These are phyloP conservation scores for Antheraea mylitta DNA, from an alignment of 1,140 invertebrate species.

Conservation along the genomic window DNA sequence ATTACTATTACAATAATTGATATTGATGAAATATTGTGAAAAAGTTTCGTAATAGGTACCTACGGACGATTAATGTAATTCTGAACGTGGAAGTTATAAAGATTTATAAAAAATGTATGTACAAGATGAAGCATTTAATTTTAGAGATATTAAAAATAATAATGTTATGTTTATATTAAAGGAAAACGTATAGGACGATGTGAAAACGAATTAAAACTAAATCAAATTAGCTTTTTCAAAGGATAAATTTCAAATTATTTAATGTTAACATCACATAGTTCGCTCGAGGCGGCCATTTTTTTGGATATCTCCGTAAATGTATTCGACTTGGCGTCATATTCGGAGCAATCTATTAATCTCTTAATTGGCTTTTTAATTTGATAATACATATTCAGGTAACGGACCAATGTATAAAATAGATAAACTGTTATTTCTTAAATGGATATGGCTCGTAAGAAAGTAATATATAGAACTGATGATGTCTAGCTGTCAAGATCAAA, in stretches of 20 bases:
- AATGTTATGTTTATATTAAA: constrained; percentile 66
- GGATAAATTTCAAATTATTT: constrained; percentile 53
- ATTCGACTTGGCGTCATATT: neutral
- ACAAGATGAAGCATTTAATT: constrained; percentile 78
- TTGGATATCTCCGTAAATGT: constrained; percentile 41
- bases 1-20: constrained; percentile 62
- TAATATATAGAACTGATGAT: constrained; percentile 60
- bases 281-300: constrained; percentile 49
- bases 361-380: constrained; percentile 36
- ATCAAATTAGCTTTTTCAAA: neutral
- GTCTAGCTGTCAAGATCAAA: constrained; percentile 70
- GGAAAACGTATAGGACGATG: constrained; percentile 35
- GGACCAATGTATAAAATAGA: constrained; percentile 60
- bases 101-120: constrained; percentile 59
- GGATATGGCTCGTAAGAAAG: constrained; percentile 20
- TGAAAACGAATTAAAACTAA: neutral
- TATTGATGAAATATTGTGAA: constrained; percentile 61
- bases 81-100: neutral
- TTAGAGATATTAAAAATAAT: constrained; percentile 73
- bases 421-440: constrained; percentile 43
- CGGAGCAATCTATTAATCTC: neutral
- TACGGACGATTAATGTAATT: constrained; percentile 36
- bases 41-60: constrained; percentile 36
- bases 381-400: constrained; percentile 48
- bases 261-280: constrained; percentile 65